Base-by-base conservation (phyloP, 2,888 invertebrate species). In the Lasioglossum vierecki region DNA sequence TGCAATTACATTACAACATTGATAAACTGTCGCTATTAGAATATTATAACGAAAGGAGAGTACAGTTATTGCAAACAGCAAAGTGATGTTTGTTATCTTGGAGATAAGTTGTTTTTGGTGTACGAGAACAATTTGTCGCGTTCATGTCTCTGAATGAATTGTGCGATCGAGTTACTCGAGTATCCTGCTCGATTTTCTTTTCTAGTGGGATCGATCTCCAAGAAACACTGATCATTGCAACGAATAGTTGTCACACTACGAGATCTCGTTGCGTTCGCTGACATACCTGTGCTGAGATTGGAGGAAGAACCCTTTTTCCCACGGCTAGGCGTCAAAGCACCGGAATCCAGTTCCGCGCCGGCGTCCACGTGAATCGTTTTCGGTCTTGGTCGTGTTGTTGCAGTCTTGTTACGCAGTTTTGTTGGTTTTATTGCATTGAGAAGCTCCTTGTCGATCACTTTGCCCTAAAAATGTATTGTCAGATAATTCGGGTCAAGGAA, bases 301-400 rank as follows among this genome's bases (percentile, higher is more conserved):
- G 98, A 97, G 90, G 97, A 96, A 83, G 98, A 98, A 87, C 98
- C 98, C 94, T 98, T 98, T 94, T 97, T 97, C 81, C 97, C 97
- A 90, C 97, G 96, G 95, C 97, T 97, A 85, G 97, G 96, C 86
- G 96, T 96, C 88, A 97, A 96, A 95, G 97, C 96, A 85, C 97
- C 97, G 93, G 98, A 97, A 86, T 97, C 97, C 90, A 97, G 96
- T 93, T 98, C 97, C 76, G 97, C 96, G 79, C 97, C 97, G 93
- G 97, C 97, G 94, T 98, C 98, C 87, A 98, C 98, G 94, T 98
- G 98, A 87, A 98, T 98, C 70, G 98, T 98, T 96, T 98, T 98
- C 76, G 98, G 98, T 49, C 98, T 96, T 70, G 98, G 98, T 87
- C 98, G 96, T 81, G 95, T 94, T 39, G 96, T 96, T 76, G 93